These are phyloP conservation scores for Xestia sexstrigata DNA, from an alignment of 2,888 invertebrate genomes.

Conservation along the genomic window DNA sequence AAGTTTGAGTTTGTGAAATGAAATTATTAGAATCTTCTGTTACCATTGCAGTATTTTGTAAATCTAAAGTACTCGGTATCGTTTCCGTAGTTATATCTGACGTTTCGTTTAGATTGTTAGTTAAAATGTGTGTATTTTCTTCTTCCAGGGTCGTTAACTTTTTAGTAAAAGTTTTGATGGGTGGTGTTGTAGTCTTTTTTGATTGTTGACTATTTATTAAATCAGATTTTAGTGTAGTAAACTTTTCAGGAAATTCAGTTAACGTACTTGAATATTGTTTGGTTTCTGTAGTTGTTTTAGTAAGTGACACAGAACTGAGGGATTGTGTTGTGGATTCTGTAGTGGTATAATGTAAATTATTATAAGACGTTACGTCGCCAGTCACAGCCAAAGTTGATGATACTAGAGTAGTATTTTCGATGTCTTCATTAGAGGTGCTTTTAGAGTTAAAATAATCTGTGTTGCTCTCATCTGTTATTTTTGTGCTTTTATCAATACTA, in stretches of 20 bases:
- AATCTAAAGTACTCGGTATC: conserved; percentile 5
- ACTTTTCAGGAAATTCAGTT: conserved; percentile 15
- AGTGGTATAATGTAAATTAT: conserved; percentile 2
- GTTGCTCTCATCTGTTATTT: not conserved
- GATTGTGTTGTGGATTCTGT: conserved; percentile 5
- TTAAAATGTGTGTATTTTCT: conserved; percentile 5
- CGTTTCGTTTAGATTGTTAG: not conserved
- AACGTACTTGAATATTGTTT: conserved; percentile 27
- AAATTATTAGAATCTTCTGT: conserved; percentile 8
- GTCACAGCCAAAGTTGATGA: not conserved
- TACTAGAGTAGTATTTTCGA: conserved; percentile 7
- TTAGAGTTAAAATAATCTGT: not conserved
- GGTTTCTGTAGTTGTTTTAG: conserved; percentile 20
- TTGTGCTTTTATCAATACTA: conserved; percentile 7
- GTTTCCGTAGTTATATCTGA: conserved; percentile 13
- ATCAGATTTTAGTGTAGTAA: conserved; percentile 2
- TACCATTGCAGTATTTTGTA: conserved; percentile 12
- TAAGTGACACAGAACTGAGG: not conserved
- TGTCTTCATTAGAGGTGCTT: conserved; percentile 1
- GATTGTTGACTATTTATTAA: not conserved
- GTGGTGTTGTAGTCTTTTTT: conserved; percentile 6
- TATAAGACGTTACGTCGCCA: conserved; percentile 5
- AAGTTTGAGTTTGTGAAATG: conserved; percentile 13
- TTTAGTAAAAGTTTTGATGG: conserved; percentile 10
- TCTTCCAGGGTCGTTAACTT: not conserved